phyloP scores from a whole-genome alignment of 2,797 vertebrate species.

The Apogon talboti region DNA sequence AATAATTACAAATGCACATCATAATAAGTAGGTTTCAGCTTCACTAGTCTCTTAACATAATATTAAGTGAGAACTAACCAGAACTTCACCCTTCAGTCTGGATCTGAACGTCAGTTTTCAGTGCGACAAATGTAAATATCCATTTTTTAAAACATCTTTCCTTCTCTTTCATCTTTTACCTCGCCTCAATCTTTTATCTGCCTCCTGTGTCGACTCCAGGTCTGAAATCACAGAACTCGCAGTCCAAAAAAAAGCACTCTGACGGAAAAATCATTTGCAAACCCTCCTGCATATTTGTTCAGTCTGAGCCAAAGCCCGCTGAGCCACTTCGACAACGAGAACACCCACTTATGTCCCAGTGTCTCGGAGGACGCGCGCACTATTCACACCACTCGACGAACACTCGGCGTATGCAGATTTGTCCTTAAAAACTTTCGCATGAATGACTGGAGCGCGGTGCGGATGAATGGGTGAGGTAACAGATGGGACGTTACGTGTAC shows the following conservation, averaged over 20 bases:
- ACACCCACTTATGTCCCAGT: conserved; percentile 29
- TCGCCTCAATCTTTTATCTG: conserved; percentile 9
- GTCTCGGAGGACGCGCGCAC: conserved; percentile 23
- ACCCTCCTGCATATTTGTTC: conserved; percentile 26
- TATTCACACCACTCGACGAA: conserved; percentile 13
- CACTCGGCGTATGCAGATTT: conserved; percentile 15
- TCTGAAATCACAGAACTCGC: conserved; percentile 30
- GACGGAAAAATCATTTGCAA: conserved; percentile 12
- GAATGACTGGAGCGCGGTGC: conserved; percentile 21
- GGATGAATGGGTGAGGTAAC: conserved; percentile 29
- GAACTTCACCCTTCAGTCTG: conserved; percentile 4
- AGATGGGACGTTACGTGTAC: background rate
- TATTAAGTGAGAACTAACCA: background rate
- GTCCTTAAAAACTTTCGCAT: conserved; percentile 4
- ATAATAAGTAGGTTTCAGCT: too few species aligned
- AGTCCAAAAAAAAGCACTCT: conserved; percentile 1
- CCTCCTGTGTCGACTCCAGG: background rate
- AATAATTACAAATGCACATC: too few species aligned
- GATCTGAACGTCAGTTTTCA: conserved; percentile 14
- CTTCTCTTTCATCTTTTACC: conserved; percentile 24
- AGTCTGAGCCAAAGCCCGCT: conserved; percentile 10
- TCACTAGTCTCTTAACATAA: too few species aligned
- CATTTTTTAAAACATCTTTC: conserved; percentile 12
- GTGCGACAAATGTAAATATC: conserved; percentile 10
- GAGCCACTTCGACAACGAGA: conserved; percentile 30